Base-by-base conservation (phyloP, 2,888 invertebrate species). In the Agonum fuliginosum region DNA sequence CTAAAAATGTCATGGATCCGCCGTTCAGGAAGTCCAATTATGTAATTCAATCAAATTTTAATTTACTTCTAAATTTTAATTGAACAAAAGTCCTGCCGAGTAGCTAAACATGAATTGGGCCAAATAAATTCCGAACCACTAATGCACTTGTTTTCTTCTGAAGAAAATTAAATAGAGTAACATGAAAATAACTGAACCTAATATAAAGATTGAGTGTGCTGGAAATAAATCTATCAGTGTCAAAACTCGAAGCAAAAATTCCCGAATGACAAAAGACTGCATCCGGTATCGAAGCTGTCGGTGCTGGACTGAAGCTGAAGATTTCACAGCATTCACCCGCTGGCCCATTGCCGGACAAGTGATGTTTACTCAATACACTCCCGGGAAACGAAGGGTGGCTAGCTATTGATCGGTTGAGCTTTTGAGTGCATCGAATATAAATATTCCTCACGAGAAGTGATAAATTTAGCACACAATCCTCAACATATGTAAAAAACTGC, bases 341-440 rank as follows among this genome's bases (percentile, higher is more conserved):
- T 20, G n/a, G 24, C 54, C 54, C 54, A 24, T 54, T 54, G 54
- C 24, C 54, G 54, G 54, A 54, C 54, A 54, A 24, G 54, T 54
- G 54, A 54, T 54, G 54, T 54, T 54, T 54, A 54, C 54, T 24
- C 54, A 54, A 54, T 54, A 54, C 54, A 54, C 54, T 20, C 54
- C 24, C n/a, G 54, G 54, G 54, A 37, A 10, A 37, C n/a, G n/a
- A 12, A 10, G 37, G 2, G n/a, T 54, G 54, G 24, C 54, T 12
- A 54, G 54, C 24, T 54, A 54, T 54, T 54, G 54, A 54, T 54
- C 54, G 54, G n/a, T 10, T 54, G 24, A 54, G 54, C 54, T 54
- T 54, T 54, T 54, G 54, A 54, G 54, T 54, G 54, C 54, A 54
- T 24, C 54, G 22, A 54, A 54, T 1, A 37, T 54, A 48, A 48